Evolutionary conservation across 2,888 invertebrate species (phyloP).

Genomic region (Cheilosia urbana): DNA sequence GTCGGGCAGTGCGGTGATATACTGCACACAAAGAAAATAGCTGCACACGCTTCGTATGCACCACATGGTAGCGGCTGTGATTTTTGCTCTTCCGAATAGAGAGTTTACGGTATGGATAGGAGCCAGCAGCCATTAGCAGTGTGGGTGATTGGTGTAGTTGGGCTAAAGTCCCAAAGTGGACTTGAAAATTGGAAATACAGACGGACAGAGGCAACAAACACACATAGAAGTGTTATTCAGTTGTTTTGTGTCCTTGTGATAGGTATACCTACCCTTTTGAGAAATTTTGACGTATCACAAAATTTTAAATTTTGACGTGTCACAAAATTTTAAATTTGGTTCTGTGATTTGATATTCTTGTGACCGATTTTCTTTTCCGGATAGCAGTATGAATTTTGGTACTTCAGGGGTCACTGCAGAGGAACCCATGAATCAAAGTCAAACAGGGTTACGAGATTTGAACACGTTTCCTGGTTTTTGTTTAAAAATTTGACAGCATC

Average conservation of each 20-base stretch:
- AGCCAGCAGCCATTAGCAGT: constrained; percentile 35
- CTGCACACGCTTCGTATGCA: constrained; percentile 6
- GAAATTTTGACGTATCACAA: no score
- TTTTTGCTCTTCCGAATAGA: constrained; percentile 27
- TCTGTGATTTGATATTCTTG: no score
- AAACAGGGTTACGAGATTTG: no score
- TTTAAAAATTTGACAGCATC: no score
- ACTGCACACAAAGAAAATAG: constrained; percentile 10
- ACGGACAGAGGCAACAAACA: not conserved
- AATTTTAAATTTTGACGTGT: no score
- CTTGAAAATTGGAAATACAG: constrained; percentile 2
- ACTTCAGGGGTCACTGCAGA: no score
- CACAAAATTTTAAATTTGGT: no score
- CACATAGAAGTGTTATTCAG: not conserved
- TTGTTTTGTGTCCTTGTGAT: not conserved
- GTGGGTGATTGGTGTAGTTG: constrained; percentile 22
- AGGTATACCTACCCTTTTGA: no score
- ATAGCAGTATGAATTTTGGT: no score
- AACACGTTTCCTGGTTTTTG: no score
- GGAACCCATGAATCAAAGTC: no score
- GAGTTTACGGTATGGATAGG: constrained; percentile 6
- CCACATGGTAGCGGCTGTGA: constrained; percentile 27
- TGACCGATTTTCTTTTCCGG: no score
- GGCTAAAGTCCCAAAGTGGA: not conserved
- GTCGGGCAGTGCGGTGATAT: not conserved